Base-by-base conservation (phyloP, 2,113 vertebrate species). In the Rattus rattus region DNA sequence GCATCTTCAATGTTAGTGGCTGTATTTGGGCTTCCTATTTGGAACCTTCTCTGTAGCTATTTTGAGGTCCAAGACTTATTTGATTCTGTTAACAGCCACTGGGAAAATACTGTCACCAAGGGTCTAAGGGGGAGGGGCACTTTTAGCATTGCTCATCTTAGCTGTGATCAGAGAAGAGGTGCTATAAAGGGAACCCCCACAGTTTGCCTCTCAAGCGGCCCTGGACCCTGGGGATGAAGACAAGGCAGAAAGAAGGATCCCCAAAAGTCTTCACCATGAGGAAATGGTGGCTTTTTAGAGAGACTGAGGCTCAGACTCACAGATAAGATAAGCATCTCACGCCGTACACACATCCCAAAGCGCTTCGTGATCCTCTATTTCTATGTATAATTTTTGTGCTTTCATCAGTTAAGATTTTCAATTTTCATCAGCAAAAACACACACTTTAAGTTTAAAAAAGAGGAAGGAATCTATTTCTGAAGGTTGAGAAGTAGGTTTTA, bases 401-500 rank as follows among this genome's bases (percentile, higher is more conserved):
- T 76, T 94, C 61, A 65, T 94, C 43, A 54, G 79, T 90, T 90
- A 90, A 49, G 36, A 61, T 19, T 86, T 76, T 33, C 59, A 89
- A 90, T 83, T 30, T 52, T 59, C 54, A 83, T 33, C 70, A 84
- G 69, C 36, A 85, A 92, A 85, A 92, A 30, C 36, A 72, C 49
- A 88, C 61, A 69, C 30, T 79, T 54, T 39, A 73, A 72, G 20
- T 72, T 83, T 84, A 19, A 43, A 59, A 92, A 94, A 39, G 54
- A 73, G 63, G 59, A 96, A 75, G 76, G 89, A 52, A 52, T 96
- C 43, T 70, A 36, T 63, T 88, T 91, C 56, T 84, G 83, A 94
- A 96, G 73, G 56, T 75, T 91, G 65, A 92, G 67, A 94, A 89
- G 87, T 54, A 19, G 67, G 59, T 86, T 96, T 86, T 89, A 69